Evolutionary conservation across 2,113 vertebrate species (phyloP).

Genomic region (Alethe castanea): DNA sequence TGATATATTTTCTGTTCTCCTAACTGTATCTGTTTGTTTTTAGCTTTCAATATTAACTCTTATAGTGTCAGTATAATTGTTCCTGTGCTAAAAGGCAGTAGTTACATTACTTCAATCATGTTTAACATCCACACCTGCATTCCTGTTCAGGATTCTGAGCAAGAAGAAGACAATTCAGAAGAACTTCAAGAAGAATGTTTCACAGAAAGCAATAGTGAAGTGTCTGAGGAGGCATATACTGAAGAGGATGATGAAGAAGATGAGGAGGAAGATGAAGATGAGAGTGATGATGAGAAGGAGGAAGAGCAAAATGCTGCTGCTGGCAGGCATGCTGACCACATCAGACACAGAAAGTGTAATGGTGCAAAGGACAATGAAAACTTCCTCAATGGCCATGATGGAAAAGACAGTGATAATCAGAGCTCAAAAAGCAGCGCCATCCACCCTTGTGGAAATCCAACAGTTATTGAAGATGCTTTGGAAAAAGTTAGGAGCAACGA

Average conservation of each 20-base stretch:
- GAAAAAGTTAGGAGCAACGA: conserved; percentile 84
- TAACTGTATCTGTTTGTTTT: neutral
- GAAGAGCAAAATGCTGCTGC: conserved; percentile 33
- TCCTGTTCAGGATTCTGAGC: conserved; percentile 69
- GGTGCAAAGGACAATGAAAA: conserved; percentile 33
- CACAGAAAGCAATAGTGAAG: conserved; percentile 81
- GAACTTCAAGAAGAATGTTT: conserved; percentile 79
- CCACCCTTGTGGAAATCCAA: conserved; percentile 85
- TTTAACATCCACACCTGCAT: neutral
- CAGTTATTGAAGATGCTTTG: conserved; percentile 87
- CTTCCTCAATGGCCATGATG: conserved; percentile 69
- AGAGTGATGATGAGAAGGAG: conserved; percentile 65
- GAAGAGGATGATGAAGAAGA: conserved; percentile 74
- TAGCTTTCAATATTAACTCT: neutral
- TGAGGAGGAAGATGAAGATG: conserved; percentile 59
- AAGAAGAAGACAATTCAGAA: conserved; percentile 77
- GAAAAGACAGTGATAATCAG: conserved; percentile 62
- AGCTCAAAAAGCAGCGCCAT: conserved; percentile 54
- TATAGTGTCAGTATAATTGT: neutral
- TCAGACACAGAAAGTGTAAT: conserved; percentile 59
- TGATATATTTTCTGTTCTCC: neutral
- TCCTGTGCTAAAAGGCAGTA: neutral
- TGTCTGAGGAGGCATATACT: conserved; percentile 70
- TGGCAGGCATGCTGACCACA: conserved; percentile 8
- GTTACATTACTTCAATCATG: neutral